These are phyloP conservation scores for Perccottus glenii DNA, from an alignment of 2,113 vertebrate genomes.

Conservation along the genomic window DNA sequence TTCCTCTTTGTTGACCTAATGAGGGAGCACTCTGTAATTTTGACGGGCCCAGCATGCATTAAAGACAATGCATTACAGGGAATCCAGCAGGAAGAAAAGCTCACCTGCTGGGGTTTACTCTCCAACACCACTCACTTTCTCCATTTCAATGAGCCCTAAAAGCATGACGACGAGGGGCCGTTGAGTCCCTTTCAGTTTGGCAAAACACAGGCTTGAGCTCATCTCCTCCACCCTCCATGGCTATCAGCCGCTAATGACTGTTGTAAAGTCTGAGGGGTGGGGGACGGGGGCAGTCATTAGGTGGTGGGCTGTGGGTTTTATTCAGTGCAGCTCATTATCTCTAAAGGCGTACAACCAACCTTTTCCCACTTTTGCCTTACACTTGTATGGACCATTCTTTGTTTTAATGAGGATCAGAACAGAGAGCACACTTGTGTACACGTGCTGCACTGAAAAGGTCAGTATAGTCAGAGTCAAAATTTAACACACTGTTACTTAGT, in stretches of 20 bases:
- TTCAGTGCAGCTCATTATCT: constrained; percentile 53
- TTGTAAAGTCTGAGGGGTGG: constrained; percentile 55
- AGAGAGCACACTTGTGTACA: not conserved
- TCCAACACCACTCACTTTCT: constrained; percentile 54
- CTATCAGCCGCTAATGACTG: constrained; percentile 77
- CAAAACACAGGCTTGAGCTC: constrained; percentile 61
- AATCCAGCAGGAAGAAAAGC: constrained; percentile 27
- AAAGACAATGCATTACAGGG: constrained; percentile 52
- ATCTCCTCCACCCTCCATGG: constrained; percentile 54
- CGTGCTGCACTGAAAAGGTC: not conserved
- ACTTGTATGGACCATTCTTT: not conserved
- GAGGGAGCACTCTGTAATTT: constrained; percentile 55
- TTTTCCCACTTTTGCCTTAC: not conserved
- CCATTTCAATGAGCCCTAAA: constrained; percentile 72
- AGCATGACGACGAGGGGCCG: constrained; percentile 68
- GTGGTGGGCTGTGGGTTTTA: constrained; percentile 36
- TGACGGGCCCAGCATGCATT: constrained; percentile 63
- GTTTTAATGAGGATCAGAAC: constrained; percentile 20
- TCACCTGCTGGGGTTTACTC: constrained; percentile 73
- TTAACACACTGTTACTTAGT: not conserved
- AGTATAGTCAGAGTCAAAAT: constrained; percentile 4
- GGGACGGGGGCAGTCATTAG: constrained; percentile 14
- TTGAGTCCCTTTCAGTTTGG: constrained; percentile 59
- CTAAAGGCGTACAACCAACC: not conserved
- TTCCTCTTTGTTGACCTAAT: constrained; percentile 75